phyloP scores from a whole-genome alignment of 2,113 vertebrate species.

The Elephas maximus region DNA sequence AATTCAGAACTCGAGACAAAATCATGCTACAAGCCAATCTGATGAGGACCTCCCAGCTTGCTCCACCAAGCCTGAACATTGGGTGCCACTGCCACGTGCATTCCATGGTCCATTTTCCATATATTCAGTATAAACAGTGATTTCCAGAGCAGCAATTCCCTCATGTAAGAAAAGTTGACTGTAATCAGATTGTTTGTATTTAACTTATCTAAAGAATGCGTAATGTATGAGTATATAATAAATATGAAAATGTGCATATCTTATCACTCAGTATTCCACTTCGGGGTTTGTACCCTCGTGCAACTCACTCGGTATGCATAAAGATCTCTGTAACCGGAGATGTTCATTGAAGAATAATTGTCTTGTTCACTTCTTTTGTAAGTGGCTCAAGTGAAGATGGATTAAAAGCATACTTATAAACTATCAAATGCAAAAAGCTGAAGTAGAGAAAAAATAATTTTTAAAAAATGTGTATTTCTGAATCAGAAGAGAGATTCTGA shows the following conservation, averaged over 20 bases:
- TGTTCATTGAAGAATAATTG: not conserved
- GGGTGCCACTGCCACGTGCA: not conserved
- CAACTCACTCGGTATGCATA: not conserved
- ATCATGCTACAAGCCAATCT: not conserved
- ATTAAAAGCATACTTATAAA: conserved; percentile 8
- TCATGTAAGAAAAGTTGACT: not conserved
- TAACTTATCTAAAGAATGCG: not conserved
- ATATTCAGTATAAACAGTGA: not conserved
- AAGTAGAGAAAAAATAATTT: not conserved
- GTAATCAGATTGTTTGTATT: not conserved
- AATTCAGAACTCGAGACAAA: not conserved
- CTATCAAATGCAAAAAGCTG: not conserved
- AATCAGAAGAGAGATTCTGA: not conserved
- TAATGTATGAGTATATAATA: not conserved
- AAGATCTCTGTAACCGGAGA: not conserved
- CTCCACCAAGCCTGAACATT: not conserved
- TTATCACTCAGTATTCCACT: not conserved
- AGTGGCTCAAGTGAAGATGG: not conserved
- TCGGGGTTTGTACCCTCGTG: not conserved
- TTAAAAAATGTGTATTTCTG: not conserved
- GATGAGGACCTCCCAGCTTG: not conserved
- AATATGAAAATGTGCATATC: not conserved
- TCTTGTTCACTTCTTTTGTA: not conserved
- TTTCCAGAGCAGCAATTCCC: not conserved
- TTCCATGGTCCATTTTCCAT: not conserved